Percentiles rank a stretch among this genome's conserved stretches.
Evolutionary conservation across 2,888 invertebrate species (phyloP).

Genomic region (Stramonita haemastoma): DNA sequence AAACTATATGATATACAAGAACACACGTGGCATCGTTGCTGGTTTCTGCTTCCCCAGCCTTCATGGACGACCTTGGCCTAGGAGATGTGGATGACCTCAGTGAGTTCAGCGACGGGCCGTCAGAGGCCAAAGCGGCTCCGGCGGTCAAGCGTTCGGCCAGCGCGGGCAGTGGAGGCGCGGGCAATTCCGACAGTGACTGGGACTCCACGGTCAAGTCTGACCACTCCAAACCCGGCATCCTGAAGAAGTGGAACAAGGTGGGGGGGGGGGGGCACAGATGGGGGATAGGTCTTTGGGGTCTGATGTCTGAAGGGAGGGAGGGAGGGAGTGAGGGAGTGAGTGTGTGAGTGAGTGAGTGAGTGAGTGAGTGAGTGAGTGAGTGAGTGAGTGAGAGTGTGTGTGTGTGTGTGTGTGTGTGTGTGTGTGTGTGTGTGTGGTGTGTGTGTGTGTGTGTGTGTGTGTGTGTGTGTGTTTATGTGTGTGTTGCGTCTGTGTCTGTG

Average conservation of each 20-base stretch:
- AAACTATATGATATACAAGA: too few relatives aligned
- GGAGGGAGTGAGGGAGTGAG: too few relatives aligned
- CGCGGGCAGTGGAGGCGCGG: neutral
- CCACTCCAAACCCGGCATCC: slow-evolving; percentile 56
- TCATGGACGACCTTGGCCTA: slow-evolving; percentile 72
- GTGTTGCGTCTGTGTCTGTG: neutral
- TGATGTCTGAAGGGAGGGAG: too few relatives aligned
- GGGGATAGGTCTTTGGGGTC: neutral
- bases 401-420: slow-evolving; percentile 17
- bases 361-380: neutral
- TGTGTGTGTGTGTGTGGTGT: neutral
- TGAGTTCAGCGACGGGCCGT: slow-evolving; percentile 51
- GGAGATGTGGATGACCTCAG: slow-evolving; percentile 62
- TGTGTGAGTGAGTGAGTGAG: neutral
- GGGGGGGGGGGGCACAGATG: neutral
- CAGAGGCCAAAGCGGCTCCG: slow-evolving; percentile 26
- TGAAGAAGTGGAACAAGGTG: slow-evolving; percentile 58
- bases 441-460: neutral
- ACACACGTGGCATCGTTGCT: too few relatives aligned
- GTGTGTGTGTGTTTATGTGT: neutral
- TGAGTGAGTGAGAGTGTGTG: neutral
- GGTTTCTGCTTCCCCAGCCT: slow-evolving; percentile 50
- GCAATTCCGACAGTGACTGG: slow-evolving; percentile 62
- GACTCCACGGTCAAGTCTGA: slow-evolving; percentile 61
- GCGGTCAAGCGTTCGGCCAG: neutral